Conservation (phyloP, 2,113 vertebrate species). For the Triplophysa dalaica region DNA sequence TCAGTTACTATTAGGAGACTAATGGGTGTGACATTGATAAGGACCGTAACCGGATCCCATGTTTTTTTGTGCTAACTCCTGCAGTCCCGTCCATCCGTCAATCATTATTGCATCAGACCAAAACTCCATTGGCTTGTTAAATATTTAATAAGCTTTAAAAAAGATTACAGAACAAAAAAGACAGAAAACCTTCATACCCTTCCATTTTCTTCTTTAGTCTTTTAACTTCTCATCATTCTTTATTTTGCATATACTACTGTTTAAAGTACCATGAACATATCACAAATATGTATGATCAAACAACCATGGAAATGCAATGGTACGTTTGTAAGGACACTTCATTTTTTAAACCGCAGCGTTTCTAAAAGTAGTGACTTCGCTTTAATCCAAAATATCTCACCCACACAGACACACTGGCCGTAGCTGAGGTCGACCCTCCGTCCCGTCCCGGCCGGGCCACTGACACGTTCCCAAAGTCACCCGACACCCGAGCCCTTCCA, state of each 20-base stretch:
- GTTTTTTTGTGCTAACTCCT: constrained; percentile 81
- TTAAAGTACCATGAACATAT: too few species aligned
- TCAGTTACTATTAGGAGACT: constrained; percentile 77
- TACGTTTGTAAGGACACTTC: too few species aligned
- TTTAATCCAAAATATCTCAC: constrained; percentile 33
- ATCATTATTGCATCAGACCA: constrained; percentile 80
- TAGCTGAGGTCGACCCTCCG: constrained; percentile 60
- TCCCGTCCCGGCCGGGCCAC: constrained; percentile 53
- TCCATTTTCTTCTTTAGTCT: background rate
- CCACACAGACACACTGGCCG: constrained; percentile 51
- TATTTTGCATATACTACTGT: background rate
- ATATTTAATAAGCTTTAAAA: constrained; percentile 80
- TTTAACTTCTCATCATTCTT: background rate
- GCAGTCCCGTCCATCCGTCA: constrained; percentile 69
- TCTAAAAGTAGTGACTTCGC: background rate
- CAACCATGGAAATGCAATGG: too few species aligned
- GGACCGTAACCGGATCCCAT: constrained; percentile 78
- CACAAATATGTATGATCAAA: too few species aligned
- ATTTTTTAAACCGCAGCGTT: background rate
- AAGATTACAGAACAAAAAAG: constrained; percentile 49
- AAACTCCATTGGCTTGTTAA: constrained; percentile 71
- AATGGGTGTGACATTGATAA: constrained; percentile 82
- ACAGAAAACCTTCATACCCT: constrained; percentile 28
- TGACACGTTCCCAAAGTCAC: constrained; percentile 68
- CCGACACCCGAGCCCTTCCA: constrained; percentile 57